Percentiles rank a stretch among this genome's conserved stretches.
Evolutionary conservation across 1,140 invertebrate species (phyloP).

Genomic region (Drosophila funebris): DNA sequence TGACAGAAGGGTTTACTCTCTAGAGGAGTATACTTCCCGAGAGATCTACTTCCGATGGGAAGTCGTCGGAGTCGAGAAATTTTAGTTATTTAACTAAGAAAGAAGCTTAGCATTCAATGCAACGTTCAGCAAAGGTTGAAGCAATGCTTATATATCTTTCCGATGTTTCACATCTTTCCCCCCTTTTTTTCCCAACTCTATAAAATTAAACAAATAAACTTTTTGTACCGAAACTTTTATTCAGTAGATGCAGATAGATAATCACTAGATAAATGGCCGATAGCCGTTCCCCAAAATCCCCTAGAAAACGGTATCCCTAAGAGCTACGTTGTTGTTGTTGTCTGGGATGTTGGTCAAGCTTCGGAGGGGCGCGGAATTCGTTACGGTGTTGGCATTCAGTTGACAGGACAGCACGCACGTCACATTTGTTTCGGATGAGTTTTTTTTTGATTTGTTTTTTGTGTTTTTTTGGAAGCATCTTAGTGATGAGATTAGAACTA

Average conservation of each 20-base stretch:
- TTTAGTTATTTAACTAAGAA: too few species aligned
- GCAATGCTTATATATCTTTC: too few species aligned
- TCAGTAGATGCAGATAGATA: constrained; percentile 78
- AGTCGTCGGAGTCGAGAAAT: too few species aligned
- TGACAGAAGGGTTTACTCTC: too few species aligned
- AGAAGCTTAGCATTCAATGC: too few species aligned
- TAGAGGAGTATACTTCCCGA: too few species aligned
- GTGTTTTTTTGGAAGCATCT: constrained; percentile 27
- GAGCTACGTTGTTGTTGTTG: constrained; percentile 25
- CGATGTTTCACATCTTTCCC: too few species aligned
- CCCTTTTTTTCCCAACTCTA: background rate
- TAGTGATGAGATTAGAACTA: constrained; percentile 55
- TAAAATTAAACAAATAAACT: constrained; percentile 17
- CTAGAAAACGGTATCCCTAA: constrained; percentile 57
- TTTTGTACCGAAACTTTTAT: constrained; percentile 84
- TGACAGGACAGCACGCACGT: constrained; percentile 61
- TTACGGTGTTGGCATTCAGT: constrained; percentile 17
- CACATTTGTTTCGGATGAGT: too few species aligned
- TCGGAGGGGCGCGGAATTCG: background rate
- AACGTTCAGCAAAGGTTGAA: too few species aligned
- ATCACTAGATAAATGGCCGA: constrained; percentile 63
- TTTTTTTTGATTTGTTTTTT: too few species aligned
- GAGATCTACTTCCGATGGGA: too few species aligned
- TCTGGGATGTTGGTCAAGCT: constrained; percentile 16
- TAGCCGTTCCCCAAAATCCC: constrained; percentile 54